Conservation (phyloP, 2,113 vertebrate species). For the Entomyzon cyanotis region DNA sequence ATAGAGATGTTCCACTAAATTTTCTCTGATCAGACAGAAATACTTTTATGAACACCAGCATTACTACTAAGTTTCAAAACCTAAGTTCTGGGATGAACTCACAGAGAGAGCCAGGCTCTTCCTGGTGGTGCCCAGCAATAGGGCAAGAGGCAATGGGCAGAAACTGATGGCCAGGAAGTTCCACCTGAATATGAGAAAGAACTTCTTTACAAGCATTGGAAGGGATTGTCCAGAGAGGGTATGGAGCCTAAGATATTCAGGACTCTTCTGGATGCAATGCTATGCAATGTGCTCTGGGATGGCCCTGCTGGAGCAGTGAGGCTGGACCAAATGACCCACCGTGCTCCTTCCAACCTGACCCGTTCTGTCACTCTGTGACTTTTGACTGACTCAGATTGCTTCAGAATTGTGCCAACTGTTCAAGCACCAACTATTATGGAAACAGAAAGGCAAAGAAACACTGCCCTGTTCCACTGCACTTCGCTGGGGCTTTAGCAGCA, state of each 20-base stretch:
- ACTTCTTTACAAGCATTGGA: not conserved
- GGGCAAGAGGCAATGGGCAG: rapidly evolving
- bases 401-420: not conserved
- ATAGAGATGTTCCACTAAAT: rapidly evolving
- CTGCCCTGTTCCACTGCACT: rapidly evolving
- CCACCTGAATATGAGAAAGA: not conserved
- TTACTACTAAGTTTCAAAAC: not conserved
- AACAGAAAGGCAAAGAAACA: not conserved
- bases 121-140: not conserved
- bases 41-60: rapidly evolving
- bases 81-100: not conserved
- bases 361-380: not conserved
- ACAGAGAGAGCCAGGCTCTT: not conserved
- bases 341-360: not conserved
- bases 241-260: not conserved
- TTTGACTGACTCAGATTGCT: no score
- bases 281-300: not conserved
- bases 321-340: not conserved
- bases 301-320: not conserved
- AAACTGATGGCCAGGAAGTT: not conserved
- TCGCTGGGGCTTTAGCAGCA: not conserved
- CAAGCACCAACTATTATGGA: rapidly evolving
- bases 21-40: not conserved
- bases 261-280: not conserved
- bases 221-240: not conserved